Percentiles rank a stretch among this genome's conserved stretches.
Evolutionary conservation across 2,797 vertebrate species (phyloP).

Genomic region (Urophycis tenuis): DNA sequence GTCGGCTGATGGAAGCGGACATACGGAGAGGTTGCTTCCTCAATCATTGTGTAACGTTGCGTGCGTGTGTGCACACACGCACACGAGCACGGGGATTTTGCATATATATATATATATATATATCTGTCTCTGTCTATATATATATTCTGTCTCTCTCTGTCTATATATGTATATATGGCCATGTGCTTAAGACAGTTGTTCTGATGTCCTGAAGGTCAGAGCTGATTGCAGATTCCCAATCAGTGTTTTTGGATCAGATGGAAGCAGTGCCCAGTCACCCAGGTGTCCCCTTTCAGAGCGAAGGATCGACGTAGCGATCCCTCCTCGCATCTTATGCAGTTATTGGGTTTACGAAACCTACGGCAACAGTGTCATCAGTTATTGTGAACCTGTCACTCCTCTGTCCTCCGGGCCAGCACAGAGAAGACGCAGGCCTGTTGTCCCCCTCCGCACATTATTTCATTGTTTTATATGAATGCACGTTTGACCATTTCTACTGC

Average conservation of each 20-base stretch:
- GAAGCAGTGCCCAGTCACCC: background rate
- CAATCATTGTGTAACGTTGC: slow-evolving; percentile 18
- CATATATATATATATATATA: too few species aligned
- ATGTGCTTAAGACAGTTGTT: background rate
- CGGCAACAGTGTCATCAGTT: background rate
- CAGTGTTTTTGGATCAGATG: background rate
- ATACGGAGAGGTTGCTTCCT: slow-evolving; percentile 26
- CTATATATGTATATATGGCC: background rate
- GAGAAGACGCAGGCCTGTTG: background rate
- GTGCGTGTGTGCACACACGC: background rate
- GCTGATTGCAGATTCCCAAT: background rate
- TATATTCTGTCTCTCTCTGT: too few species aligned
- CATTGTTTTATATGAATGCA: too few species aligned
- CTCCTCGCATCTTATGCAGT: background rate
- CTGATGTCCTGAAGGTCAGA: background rate
- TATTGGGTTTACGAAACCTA: background rate
- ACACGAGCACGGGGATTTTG: too few species aligned
- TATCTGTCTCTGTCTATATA: too few species aligned
- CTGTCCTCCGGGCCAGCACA: background rate
- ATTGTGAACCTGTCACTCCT: background rate
- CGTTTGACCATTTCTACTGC: background rate
- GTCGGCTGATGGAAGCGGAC: slow-evolving; percentile 36
- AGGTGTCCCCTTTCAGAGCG: background rate
- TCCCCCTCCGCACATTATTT: background rate
- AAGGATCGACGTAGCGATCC: background rate